Evolutionary conservation across 2,888 invertebrate genomes (phyloP), one percentile per base, ranked within the genome.

Genomic region (Alentia gelatinosa): DNA sequence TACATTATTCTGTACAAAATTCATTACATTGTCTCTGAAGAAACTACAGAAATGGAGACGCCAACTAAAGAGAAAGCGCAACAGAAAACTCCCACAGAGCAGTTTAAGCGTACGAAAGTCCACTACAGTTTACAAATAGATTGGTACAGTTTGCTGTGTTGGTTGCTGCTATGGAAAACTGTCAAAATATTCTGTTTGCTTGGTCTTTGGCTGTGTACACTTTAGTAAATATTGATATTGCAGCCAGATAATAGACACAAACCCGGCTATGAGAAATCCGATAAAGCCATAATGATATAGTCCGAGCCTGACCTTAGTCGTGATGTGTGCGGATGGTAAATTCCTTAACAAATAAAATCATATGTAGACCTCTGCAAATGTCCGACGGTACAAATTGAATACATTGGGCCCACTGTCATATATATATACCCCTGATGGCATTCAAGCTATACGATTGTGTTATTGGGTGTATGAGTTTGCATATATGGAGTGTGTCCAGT

Each of bases 1-100:
- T 47, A 86, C 86, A 86, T 86, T 26, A 86, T 86, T 86, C 86
- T 86, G 86, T 86, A 86, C 86, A 86, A 86, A 86, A 86, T 47
- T 42, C 47, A 86, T 86, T 42, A 42, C 86, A 86, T 79, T 79
- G 79, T 50, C 86, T 86, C 33, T 86, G 47, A 42, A 86, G 86
- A 47, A 47, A 47, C 86, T 86, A 86, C 50, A 26, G 7, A 86
- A 42, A 86, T 42, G 50, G 30, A 30, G 47, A 86, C 86, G 33
- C 47, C 30, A 86, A 86, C 42, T 30, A 15, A 86, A 23, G 35
- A 86, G 4, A 86, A 12, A 79, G 35, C 39, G 42, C 86, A 86
- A 50, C 42, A 47, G 50, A 47, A 86, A 26, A 86, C 86, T 86
- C 50, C 50, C 42, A 86, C 50, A 30, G 42, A 86, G 86, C 47